Percentiles rank a stretch among this genome's conserved stretches.
These are phyloP conservation scores for Drosophila ananassae DNA, from an alignment of 1,140 invertebrate species.

Conservation along the genomic window DNA sequence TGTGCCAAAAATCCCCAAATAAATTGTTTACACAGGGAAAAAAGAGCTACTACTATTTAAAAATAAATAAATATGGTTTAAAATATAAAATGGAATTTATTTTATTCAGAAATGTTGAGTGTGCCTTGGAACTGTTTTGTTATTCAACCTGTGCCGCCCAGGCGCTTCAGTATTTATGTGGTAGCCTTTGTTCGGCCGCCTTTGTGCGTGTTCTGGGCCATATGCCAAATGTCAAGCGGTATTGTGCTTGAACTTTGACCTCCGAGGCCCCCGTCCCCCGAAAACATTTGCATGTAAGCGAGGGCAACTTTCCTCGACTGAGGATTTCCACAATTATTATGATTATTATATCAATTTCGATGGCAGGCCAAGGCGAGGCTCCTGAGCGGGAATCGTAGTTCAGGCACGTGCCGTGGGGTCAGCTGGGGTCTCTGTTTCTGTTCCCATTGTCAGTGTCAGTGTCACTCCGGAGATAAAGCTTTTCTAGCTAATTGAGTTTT, in stretches of 20 bases:
- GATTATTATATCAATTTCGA: conserved; percentile 48
- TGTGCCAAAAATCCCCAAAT: conserved; percentile 16
- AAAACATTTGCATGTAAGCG: conserved; percentile 34
- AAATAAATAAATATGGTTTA: neutral
- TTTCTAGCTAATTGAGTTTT: conserved; percentile 33
- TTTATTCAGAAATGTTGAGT: too few relatives aligned
- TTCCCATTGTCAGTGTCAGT: conserved; percentile 9
- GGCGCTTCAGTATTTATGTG: conserved; percentile 15
- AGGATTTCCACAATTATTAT: conserved; percentile 44
- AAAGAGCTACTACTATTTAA: neutral
- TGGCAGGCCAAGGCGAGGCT: conserved; percentile 33
- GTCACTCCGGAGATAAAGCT: conserved; percentile 2
- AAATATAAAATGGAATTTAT: too few relatives aligned
- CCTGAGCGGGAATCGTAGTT: conserved; percentile 28
- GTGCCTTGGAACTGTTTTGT: too few relatives aligned
- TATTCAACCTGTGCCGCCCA: conserved; percentile 24
- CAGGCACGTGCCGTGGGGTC: conserved; percentile 41
- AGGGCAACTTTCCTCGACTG: conserved; percentile 32
- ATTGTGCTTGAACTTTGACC: conserved; percentile 49
- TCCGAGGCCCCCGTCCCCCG: neutral
- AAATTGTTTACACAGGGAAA: conserved; percentile 10
- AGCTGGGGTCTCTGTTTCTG: neutral
- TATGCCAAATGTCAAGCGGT: conserved; percentile 48
- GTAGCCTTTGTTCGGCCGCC: neutral
- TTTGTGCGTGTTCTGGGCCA: conserved; percentile 17